Evolutionary conservation across 2,797 vertebrate genomes (phyloP).

Genomic region (Microtus obscurus): DNA sequence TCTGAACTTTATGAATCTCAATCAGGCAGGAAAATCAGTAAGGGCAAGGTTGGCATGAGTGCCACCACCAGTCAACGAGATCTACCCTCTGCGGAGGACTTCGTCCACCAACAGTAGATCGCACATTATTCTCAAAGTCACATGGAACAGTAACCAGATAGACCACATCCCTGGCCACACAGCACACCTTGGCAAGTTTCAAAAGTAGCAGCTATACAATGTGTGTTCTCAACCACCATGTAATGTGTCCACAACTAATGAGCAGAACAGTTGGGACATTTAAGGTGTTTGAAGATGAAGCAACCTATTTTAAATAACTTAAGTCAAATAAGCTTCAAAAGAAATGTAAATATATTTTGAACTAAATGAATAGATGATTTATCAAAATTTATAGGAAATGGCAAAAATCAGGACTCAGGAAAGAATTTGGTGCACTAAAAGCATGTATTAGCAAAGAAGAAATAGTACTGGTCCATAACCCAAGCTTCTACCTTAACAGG

Average conservation of each 20-base stretch:
- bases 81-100: not conserved
- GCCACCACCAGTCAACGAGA: not conserved
- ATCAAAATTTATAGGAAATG: not conserved
- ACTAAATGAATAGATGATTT: constrained; percentile 14
- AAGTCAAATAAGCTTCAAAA: not conserved
- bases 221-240: not conserved
- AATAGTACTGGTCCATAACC: not conserved
- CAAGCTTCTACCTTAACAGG: not conserved
- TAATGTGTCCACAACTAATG: not conserved
- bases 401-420: not conserved
- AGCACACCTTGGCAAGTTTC: not conserved
- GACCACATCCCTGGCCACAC: not conserved
- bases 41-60: not conserved
- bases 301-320: constrained; percentile 23
- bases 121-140: constrained; percentile 10
- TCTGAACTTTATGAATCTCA: not conserved
- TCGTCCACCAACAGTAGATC: not conserved
- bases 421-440: not conserved
- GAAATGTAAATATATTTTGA: constrained; percentile 42
- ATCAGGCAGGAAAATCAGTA: not conserved
- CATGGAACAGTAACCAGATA: not conserved
- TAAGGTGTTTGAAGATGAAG: not conserved
- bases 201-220: not conserved
- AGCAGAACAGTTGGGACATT: not conserved
- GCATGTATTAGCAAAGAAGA: not conserved